These are phyloP conservation scores for Podarcis cretensis DNA, from an alignment of 2,113 vertebrate genomes.

Conservation along the genomic window DNA sequence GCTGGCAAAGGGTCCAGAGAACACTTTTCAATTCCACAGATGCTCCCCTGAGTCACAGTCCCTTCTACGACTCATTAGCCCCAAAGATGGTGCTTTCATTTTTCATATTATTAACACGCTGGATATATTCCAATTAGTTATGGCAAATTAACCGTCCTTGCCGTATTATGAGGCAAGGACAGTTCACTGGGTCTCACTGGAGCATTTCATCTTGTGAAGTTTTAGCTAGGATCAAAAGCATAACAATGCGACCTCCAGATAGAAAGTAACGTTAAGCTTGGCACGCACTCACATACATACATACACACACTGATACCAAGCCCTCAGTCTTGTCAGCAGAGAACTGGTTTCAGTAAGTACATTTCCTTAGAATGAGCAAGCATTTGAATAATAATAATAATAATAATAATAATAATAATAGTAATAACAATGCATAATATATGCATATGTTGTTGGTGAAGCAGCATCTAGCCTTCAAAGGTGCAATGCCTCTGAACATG, in stretches of 20 bases:
- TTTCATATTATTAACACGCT: constrained; percentile 78
- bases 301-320: constrained; percentile 9
- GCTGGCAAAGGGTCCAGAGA: not conserved
- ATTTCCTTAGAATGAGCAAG: constrained; percentile 7
- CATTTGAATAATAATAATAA: no score
- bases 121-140: constrained; percentile 79
- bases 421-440: no score
- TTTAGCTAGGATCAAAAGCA: constrained; percentile 54
- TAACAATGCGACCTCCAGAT: constrained; percentile 51
- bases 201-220: constrained; percentile 61
- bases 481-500: not conserved
- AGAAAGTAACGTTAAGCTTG: constrained; percentile 19
- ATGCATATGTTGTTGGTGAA: not conserved
- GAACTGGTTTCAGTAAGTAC: not conserved
- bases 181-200: constrained; percentile 43
- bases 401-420: no score
- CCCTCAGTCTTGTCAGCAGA: constrained; percentile 21
- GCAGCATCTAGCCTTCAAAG: not conserved
- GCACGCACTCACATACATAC: not conserved
- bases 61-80: constrained; percentile 51
- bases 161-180: constrained; percentile 65
- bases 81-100: constrained; percentile 67
- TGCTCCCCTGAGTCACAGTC: constrained; percentile 45
- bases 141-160: constrained; percentile 77
- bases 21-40: constrained; percentile 13